Base-by-base conservation (phyloP, 2,888 invertebrate species). In the Chrysomela aeneicollis region DNA sequence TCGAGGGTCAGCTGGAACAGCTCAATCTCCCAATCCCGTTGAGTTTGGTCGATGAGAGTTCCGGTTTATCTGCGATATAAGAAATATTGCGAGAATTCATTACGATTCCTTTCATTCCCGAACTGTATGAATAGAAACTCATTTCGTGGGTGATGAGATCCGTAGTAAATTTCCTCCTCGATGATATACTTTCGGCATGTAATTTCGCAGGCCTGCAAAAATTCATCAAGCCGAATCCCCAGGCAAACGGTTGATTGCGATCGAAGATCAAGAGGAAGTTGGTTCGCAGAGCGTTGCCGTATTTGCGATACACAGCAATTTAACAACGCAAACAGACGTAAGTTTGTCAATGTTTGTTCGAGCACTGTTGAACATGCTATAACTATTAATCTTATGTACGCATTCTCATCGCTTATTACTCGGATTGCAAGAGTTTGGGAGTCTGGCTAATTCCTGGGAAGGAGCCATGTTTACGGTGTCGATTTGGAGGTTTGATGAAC, bases 321-420 rank as follows among this genome's bases (percentile, higher is more conserved):
- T 69, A 71, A 63, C 70, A 69, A 60, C 61, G 72, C 69, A 71
- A 73, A 72, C 72, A 73, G 71, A 71, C 69, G 70, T 64, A 70
- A 68, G 67, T 72, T 71, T 70, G 70, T 67, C 71, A 70, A 66
- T 71, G 70, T 72, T 71, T 68, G 68, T 66, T 69, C 54, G 60
- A 68, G 70, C 70, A 68, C 67, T 68, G 61, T 69, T 71, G 63
- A 63, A 64, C 66, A 63, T 67, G 69, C 66, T 60, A 51, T 65
- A 54, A 65, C 68, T 67, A 71, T 71, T 70, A 72, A 72, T 71
- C 68, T 70, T 55, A 51, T 70, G 67, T 68, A 69, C 63, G 46
- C 21, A 55, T 42, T 64, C 64, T 64, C 57, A 52, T 47, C 53
- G 61, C 61, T 53, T 65, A 54, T 55, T 65, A 65, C 61, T 61